A percentile compares a stretch with the other conserved stretches of the same genome.
Evolutionary conservation across 2,888 invertebrate genomes (phyloP).

Genomic region (Ochropacha duplaris): DNA sequence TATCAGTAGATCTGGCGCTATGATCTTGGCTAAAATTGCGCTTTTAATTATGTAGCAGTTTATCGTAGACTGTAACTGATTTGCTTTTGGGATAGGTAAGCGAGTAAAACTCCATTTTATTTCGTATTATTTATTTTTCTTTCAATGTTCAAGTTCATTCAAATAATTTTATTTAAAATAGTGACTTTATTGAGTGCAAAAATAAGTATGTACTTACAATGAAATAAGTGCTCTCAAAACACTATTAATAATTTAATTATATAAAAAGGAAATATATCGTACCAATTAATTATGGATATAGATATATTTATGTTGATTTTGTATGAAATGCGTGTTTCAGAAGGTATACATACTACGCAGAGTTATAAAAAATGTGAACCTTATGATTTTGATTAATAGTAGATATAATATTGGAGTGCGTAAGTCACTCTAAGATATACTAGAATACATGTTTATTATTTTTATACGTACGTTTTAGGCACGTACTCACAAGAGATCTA

Average conservation of each 20-base stretch:
- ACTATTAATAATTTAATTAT: slow-evolving; percentile 49
- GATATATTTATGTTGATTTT: neutral
- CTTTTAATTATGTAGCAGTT: neutral
- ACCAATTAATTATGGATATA: neutral
- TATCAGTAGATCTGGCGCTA: too few species aligned
- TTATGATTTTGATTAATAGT: neutral
- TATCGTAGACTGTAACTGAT: neutral
- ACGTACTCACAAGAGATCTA: neutral
- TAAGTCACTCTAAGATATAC: neutral
- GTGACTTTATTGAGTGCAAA: slow-evolving; percentile 79
- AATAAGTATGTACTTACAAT: slow-evolving; percentile 73
- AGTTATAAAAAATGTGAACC: neutral
- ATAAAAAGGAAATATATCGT: slow-evolving; percentile 15
- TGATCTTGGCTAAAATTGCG: neutral
- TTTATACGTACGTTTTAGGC: neutral
- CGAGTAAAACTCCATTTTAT: slow-evolving; percentile 52
- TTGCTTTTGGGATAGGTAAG: slow-evolving; percentile 1
- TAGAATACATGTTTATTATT: neutral
- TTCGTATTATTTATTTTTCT: slow-evolving; percentile 70
- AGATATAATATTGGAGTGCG: neutral
- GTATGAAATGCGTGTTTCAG: neutral
- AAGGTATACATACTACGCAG: neutral
- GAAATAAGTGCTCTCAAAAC: slow-evolving; percentile 71
- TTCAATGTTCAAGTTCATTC: slow-evolving; percentile 69
- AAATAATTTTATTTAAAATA: slow-evolving; percentile 76